These are phyloP conservation scores for Toxostoma redivivum DNA, from an alignment of 2,113 vertebrate genomes.

Conservation along the genomic window DNA sequence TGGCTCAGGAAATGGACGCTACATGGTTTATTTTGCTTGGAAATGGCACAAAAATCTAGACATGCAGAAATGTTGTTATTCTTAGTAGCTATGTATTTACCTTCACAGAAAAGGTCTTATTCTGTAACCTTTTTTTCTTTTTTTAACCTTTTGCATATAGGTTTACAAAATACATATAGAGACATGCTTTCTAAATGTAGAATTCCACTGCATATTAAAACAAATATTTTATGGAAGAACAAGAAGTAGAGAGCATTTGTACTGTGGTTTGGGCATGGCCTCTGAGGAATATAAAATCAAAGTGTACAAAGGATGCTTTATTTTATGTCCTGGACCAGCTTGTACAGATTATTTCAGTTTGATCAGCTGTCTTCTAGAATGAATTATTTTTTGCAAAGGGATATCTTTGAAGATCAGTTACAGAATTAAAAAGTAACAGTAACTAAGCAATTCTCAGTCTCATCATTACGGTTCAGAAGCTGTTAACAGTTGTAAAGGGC, in stretches of 20 bases:
- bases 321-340: not conserved
- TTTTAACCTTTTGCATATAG: not conserved
- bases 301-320: not conserved
- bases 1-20: not conserved
- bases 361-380: not conserved
- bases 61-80: not conserved
- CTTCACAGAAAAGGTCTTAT: not conserved
- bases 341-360: slow-evolving; percentile 12
- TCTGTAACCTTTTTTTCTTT: not conserved
- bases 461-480: slow-evolving; percentile 51
- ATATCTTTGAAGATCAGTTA: not conserved
- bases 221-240: not conserved
- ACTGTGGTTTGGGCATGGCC: not conserved
- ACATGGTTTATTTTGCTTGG: not conserved
- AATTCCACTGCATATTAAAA: not conserved
- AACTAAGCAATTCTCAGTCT: slow-evolving; percentile 2
- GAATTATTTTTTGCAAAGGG: not conserved
- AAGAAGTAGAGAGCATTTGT: not conserved
- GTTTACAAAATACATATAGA: not conserved
- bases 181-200: not conserved
- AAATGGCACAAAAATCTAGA: not conserved
- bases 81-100: not conserved
- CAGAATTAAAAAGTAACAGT: slow-evolving; percentile 43
- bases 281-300: not conserved
- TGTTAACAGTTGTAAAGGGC: slow-evolving; percentile 72